Evolutionary conservation across 2,797 vertebrate genomes (phyloP), one percentile per base, ranked within the genome.

Genomic region (Semaprochilodus insignis): DNA sequence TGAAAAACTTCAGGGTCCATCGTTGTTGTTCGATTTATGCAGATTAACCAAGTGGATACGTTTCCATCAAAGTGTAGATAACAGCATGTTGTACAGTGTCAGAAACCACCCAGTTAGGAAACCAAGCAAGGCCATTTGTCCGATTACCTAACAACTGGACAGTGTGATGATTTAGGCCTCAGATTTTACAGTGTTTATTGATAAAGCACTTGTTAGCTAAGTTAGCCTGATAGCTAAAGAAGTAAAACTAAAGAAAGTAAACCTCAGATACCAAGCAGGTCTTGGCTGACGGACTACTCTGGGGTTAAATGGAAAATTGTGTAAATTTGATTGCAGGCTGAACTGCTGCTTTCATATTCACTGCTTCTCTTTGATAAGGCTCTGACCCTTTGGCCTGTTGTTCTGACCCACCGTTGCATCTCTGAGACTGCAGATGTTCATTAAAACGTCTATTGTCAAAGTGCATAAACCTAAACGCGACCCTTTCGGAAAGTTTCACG

Each of bases 401-500:
- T 17, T 65, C 59, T 74, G 25, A 63, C 70, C 62, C 1, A 4
- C 15, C n/a, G 23, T 31, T 48, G 36, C 54, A 31, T 7, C 25
- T 31, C 3, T 1, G 44, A 72, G 14, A 17, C 6, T 52, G n/a
- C 17, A 34, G 27, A 66, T 66, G 14, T 66, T 66, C 63, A 66
- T 66, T 66, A 66, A 36, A 72, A 72, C 7, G 23, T 6, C 13
- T 54, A 15, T 19, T 54, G 70, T 55, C 70, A 54, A 31, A 25
- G 23, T 3, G 17, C 10, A 31, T 59, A 59, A 75, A 31, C 25
- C 63, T 52, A n/a, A 75, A 23, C 11, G 48, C 44, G 54, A 10
- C 63, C 36, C 62, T 59, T 48, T 75, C 80, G 52, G 62, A 31
- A 66, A 67, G 73, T 76, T 51, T 23, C 73, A 25, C 60, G 25